These are phyloP conservation scores for Tympanuchus pallidicinctus DNA, from an alignment of 2,113 vertebrate species.

Conservation along the genomic window DNA sequence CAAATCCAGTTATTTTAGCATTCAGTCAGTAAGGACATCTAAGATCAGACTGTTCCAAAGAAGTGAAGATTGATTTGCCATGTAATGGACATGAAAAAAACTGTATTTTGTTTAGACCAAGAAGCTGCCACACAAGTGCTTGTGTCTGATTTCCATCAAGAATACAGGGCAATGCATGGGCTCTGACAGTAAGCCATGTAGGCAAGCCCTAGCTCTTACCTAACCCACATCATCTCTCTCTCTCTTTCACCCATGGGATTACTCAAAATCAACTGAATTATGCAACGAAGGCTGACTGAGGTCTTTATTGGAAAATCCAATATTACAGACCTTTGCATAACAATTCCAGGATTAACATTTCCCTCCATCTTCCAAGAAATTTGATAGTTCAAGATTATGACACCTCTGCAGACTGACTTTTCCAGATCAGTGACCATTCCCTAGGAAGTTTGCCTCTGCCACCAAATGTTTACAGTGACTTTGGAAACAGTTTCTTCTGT, in stretches of 20 bases:
- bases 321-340: constrained; percentile 17
- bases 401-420: background rate
- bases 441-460: background rate
- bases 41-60: background rate
- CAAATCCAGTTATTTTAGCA: background rate
- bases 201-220: background rate
- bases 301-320: background rate
- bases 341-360: constrained; percentile 8
- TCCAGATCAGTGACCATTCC: background rate
- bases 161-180: background rate
- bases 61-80: background rate
- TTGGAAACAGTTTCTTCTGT: background rate
- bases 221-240: background rate
- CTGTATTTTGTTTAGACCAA: background rate
- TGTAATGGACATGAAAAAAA: background rate
- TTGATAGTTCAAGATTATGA: background rate
- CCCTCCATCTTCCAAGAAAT: constrained; percentile 53
- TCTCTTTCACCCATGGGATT: background rate
- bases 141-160: background rate
- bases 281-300: background rate
- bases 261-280: constrained; percentile 4
- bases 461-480: background rate
- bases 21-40: background rate
- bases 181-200: background rate
- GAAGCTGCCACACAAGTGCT: background rate